Conservation (phyloP, 2,113 vertebrate species). For the Halcyon malimbica region DNA sequence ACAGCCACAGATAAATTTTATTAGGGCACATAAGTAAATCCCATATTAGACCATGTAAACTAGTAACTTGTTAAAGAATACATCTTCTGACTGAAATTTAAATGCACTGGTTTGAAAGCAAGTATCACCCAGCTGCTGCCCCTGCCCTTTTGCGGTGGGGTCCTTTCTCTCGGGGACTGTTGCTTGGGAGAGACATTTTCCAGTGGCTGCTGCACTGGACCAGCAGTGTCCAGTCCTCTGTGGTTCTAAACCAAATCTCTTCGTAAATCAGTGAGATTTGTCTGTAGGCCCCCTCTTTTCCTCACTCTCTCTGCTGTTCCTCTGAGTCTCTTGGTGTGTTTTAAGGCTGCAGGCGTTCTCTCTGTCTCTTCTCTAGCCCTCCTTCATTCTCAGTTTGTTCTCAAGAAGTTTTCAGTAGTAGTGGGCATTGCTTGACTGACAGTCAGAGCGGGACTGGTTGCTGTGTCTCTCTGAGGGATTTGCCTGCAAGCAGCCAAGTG, state of each 20-base stretch:
- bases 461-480: not conserved
- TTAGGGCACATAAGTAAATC: not conserved
- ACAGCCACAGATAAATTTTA: not conserved
- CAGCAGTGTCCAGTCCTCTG: not conserved
- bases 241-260: not conserved
- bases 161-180: not conserved
- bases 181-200: not conserved
- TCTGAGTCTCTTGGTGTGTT: not conserved
- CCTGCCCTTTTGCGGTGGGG: not conserved
- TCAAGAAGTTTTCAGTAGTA: not conserved
- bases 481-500: not conserved
- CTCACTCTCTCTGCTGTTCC: not conserved
- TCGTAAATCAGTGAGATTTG: not conserved
- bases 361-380: not conserved
- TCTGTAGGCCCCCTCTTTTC: not conserved
- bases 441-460: not conserved
- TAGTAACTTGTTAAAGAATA: not conserved
- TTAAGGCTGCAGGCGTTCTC: not conserved
- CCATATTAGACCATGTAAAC: not conserved
- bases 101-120: not conserved
- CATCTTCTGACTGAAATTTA: not conserved
- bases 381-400: not conserved
- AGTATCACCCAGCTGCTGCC: not conserved
- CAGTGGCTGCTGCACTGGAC: not conserved
- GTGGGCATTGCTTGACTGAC: rapidly evolving